Evolutionary conservation across 2,797 vertebrate genomes (phyloP).

Genomic region (Coregonus suidteri): DNA sequence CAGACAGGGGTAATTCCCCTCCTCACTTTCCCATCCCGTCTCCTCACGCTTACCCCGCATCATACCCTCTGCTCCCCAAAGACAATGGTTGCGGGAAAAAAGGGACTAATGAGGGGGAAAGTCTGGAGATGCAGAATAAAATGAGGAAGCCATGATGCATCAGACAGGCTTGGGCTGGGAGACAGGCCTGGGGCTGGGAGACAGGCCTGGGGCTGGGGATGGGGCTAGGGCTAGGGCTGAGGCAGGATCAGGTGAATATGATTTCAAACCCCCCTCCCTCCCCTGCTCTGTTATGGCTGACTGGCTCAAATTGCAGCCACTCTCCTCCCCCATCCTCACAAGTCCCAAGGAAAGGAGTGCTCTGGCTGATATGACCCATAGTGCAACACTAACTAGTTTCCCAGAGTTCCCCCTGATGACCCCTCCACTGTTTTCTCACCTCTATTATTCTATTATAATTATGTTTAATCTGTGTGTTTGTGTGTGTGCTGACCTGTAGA

Average conservation of each 20-base stretch:
- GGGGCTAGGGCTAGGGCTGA: not conserved
- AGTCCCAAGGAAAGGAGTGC: slow-evolving; percentile 61
- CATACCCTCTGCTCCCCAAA: not conserved
- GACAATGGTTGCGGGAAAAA: not conserved
- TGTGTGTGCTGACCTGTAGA: slow-evolving; percentile 79
- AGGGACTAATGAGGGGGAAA: not conserved
- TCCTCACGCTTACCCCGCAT: not conserved
- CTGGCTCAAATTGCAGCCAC: slow-evolving; percentile 59
- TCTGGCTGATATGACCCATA: slow-evolving; percentile 52
- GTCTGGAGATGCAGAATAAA: not conserved
- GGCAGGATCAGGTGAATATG: not conserved
- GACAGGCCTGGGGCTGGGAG: not conserved
- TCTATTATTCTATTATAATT: slow-evolving; percentile 15
- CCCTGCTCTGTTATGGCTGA: slow-evolving; percentile 58
- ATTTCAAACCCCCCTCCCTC: slow-evolving; percentile 21
- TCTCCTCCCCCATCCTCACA: slow-evolving; percentile 59
- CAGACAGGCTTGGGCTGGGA: not conserved
- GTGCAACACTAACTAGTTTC: slow-evolving; percentile 45
- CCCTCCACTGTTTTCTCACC: slow-evolving; percentile 16
- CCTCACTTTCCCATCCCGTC: not conserved
- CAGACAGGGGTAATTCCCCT: slow-evolving; percentile 1
- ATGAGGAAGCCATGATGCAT: not conserved
- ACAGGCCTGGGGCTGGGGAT: not conserved
- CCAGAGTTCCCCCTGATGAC: slow-evolving; percentile 10
- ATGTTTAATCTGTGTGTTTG: not conserved